These are phyloP conservation scores for Centropus bengalensis DNA, from an alignment of 2,113 vertebrate species.

Conservation along the genomic window DNA sequence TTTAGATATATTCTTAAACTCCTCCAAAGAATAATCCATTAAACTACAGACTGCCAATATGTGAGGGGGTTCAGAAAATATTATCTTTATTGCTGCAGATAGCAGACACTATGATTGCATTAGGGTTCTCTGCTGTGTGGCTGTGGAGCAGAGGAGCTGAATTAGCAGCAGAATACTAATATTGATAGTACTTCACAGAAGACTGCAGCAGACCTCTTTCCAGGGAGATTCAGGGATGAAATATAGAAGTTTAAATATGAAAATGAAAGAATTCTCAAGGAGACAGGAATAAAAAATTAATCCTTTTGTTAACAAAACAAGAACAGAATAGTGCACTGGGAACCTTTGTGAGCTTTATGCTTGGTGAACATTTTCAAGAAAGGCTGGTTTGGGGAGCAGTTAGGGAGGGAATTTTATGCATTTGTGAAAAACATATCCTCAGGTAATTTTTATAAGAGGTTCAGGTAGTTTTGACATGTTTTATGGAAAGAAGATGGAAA, in stretches of 20 bases:
- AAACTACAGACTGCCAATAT: neutral
- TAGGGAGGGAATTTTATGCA: neutral
- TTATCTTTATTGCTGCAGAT: neutral
- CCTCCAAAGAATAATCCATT: neutral
- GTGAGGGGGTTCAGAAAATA: neutral
- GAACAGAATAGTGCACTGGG: neutral
- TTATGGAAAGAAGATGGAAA: neutral
- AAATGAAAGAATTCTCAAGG: constrained; percentile 4
- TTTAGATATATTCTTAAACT: neutral
- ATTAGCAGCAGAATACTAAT: constrained; percentile 46
- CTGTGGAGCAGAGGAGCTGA: constrained; percentile 17
- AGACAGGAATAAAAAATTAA: neutral
- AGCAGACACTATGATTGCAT: neutral
- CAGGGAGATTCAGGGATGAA: neutral
- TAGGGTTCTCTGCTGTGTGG: neutral
- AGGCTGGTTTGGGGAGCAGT: neutral
- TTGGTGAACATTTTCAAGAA: neutral
- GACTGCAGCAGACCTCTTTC: neutral
- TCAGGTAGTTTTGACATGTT: neutral
- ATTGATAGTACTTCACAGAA: neutral
- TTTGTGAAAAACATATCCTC: neutral
- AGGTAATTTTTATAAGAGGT: neutral
- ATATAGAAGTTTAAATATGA: neutral
- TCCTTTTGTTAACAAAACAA: neutral
- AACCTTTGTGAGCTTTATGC: neutral